A percentile compares a stretch with the other conserved stretches of the same genome.
phyloP scores from a whole-genome alignment of 2,113 vertebrate species.

The Ceuthmochares aereus region DNA sequence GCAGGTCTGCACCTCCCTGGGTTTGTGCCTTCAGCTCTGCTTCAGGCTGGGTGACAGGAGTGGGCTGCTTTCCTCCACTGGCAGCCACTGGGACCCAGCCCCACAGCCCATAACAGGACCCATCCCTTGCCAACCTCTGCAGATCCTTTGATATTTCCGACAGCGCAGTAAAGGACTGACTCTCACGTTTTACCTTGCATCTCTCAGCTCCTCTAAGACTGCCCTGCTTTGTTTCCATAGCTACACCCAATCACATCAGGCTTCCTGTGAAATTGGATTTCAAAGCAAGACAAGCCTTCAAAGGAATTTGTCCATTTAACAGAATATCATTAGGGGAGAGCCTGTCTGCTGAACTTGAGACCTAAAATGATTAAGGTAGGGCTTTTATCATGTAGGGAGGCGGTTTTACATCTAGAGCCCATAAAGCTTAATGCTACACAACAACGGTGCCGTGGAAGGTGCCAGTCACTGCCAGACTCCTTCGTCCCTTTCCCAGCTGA shows the following conservation, averaged over 20 bases:
- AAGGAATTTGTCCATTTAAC: constrained; percentile 82
- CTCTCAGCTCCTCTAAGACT: constrained; percentile 64
- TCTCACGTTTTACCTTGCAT: constrained; percentile 44
- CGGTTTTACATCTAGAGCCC: constrained; percentile 55
- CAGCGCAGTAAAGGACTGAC: constrained; percentile 49
- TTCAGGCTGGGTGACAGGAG: constrained; percentile 15
- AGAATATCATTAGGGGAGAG: constrained; percentile 77
- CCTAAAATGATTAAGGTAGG: constrained; percentile 68
- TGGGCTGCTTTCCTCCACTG: constrained; percentile 53
- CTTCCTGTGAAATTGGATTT: constrained; percentile 79
- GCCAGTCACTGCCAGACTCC: constrained; percentile 5
- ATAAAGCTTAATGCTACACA: constrained; percentile 23
- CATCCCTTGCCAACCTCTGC: constrained; percentile 63
- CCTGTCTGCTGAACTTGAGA: constrained; percentile 67
- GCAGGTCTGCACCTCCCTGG: not conserved
- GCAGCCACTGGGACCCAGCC: constrained; percentile 67
- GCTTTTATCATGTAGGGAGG: constrained; percentile 52
- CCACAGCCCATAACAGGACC: constrained; percentile 47
- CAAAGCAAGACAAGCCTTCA: constrained; percentile 79
- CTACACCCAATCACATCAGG: constrained; percentile 74
- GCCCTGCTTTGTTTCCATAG: constrained; percentile 79
- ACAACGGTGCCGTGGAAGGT: constrained; percentile 11
- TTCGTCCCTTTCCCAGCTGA: not conserved
- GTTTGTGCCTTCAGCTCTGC: constrained; percentile 36
- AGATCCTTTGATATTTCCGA: constrained; percentile 69